Conservation (phyloP, 2,888 invertebrate genomes). For the Clanis bilineata region DNA sequence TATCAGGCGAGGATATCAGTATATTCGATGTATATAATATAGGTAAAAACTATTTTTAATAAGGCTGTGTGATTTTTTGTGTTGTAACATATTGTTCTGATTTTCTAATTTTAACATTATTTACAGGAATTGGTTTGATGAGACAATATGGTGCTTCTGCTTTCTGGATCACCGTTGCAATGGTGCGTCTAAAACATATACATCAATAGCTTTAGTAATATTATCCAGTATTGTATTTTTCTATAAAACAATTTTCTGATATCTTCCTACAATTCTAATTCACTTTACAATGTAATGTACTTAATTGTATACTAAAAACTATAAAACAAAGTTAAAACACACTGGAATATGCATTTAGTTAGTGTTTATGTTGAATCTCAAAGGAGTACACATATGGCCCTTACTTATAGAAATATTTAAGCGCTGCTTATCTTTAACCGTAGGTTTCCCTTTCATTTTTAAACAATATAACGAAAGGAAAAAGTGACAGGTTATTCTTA, state of each 20-base stretch:
- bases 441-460: too few relatives aligned
- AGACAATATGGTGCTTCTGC: conserved; percentile 94
- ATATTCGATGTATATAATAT: too few relatives aligned
- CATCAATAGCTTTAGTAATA: conserved; percentile 55
- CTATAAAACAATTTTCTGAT: conserved; percentile 49
- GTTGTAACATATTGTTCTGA: too few relatives aligned
- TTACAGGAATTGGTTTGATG: conserved; percentile 89
- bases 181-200: conserved; percentile 54
- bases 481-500: too few relatives aligned
- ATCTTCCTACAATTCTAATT: neutral
- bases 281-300: too few relatives aligned
- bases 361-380: neutral
- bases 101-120: too few relatives aligned
- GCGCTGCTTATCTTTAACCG: too few relatives aligned
- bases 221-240: conserved; percentile 39
- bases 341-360: neutral
- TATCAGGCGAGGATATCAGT: too few relatives aligned
- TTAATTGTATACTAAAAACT: neutral
- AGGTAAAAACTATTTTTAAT: too few relatives aligned
- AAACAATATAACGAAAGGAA: too few relatives aligned
- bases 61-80: neutral
- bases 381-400: too few relatives aligned
- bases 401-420: too few relatives aligned
- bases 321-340: neutral
- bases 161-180: conserved; percentile 96